Conservation (phyloP, 2,113 vertebrate species). For the Uria aalge region DNA sequence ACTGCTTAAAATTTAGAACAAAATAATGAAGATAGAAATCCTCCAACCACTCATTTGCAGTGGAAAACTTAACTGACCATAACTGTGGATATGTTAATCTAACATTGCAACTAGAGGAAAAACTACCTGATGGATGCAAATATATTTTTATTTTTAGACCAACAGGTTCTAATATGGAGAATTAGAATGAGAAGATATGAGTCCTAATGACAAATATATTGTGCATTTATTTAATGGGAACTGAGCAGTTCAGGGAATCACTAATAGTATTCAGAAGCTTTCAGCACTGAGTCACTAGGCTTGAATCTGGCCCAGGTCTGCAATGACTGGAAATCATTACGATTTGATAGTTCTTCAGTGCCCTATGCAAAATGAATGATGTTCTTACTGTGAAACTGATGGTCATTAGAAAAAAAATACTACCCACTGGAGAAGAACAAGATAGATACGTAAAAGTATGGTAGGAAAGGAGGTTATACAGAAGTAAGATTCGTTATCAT, state of each 20-base stretch:
- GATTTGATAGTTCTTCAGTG: slow-evolving; percentile 33
- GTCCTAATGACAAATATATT: background rate
- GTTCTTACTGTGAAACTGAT: background rate
- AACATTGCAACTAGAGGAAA: background rate
- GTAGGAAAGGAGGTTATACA: background rate
- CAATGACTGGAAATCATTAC: slow-evolving; percentile 14
- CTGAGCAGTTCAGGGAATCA: background rate
- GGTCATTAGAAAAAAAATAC: slow-evolving; percentile 28
- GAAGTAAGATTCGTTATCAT: background rate
- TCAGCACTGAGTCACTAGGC: background rate
- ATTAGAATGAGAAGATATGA: background rate
- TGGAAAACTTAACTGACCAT: background rate
- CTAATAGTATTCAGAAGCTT: background rate
- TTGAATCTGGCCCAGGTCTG: background rate
- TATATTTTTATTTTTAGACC: background rate
- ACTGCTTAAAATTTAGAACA: background rate
- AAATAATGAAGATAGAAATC: background rate
- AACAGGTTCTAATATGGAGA: background rate
- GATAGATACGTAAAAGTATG: background rate
- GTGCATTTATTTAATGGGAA: background rate
- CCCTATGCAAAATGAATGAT: slow-evolving; percentile 19
- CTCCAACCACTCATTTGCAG: background rate
- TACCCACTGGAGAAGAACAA: background rate
- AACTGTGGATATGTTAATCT: background rate
- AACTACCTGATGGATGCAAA: background rate